phyloP scores from a whole-genome alignment of 2,113 vertebrate genomes.

The Ifrita kowaldi region DNA sequence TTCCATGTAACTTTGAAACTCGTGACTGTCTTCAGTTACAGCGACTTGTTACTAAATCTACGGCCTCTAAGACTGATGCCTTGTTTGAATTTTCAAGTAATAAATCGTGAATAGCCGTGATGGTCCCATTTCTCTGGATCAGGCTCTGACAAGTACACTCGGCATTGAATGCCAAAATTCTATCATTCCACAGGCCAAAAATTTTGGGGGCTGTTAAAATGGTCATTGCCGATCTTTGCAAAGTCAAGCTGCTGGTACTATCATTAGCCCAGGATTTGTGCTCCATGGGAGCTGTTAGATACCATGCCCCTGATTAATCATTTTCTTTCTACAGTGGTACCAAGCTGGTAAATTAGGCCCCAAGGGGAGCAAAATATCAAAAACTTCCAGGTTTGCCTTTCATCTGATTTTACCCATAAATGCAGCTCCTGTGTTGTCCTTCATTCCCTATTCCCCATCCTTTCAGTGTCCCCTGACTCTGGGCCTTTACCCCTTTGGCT shows the following conservation, averaged over 20 bases:
- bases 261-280: neutral
- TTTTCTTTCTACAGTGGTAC: neutral
- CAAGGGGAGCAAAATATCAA: neutral
- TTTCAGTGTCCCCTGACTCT: neutral
- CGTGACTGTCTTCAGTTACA: no score
- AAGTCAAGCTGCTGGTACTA: neutral
- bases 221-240: neutral
- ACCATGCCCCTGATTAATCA: neutral
- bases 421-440: neutral
- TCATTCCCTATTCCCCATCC: neutral
- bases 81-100: no score
- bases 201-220: neutral
- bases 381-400: neutral
- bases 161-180: neutral
- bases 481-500: neutral
- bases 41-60: no score
- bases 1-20: no score
- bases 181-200: neutral
- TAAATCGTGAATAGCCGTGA: no score
- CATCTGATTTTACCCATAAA: neutral
- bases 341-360: neutral
- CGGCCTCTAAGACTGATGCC: no score
- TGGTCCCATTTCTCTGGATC: no score
- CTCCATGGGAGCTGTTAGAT: neutral
- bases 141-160: no score